Conservation (phyloP, 2,113 vertebrate species). For the Pomatorhinus ruficollis region DNA sequence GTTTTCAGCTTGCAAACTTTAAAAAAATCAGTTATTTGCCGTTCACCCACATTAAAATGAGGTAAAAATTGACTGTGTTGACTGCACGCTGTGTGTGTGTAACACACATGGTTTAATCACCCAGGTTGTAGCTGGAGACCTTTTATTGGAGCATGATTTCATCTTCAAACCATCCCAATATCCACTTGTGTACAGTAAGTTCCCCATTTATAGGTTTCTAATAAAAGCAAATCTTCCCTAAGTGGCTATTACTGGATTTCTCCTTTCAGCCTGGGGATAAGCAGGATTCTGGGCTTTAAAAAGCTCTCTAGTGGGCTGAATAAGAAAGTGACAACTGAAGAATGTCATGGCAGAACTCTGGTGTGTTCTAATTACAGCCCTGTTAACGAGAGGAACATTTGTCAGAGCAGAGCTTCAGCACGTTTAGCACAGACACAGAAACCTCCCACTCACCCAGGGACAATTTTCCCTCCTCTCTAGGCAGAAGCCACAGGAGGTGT, state of each 20-base stretch:
- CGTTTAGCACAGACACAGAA: not conserved
- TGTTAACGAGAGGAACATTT: not conserved
- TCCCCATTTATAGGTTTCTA: conserved; percentile 52
- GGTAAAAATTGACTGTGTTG: not conserved
- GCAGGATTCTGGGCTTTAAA: conserved; percentile 47
- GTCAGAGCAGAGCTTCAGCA: not conserved
- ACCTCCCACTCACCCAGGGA: not conserved
- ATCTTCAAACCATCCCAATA: conserved; percentile 32
- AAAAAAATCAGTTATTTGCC: not conserved
- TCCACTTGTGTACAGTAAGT: conserved; percentile 31
- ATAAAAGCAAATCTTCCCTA: conserved; percentile 64
- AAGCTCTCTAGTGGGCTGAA: not conserved
- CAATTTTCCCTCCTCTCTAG: accelerated
- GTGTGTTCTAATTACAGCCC: not conserved
- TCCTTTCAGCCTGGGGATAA: conserved; percentile 33
- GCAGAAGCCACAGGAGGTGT: not conserved
- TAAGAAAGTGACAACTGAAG: conserved; percentile 44
- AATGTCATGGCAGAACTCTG: not conserved
- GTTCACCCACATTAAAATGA: not conserved
- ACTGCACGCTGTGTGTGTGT: not conserved
- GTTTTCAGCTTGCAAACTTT: not conserved
- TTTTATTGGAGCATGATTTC: conserved; percentile 44
- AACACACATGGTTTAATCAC: not conserved
- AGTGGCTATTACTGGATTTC: conserved; percentile 62
- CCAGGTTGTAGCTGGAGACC: not conserved